Evolutionary conservation across 2,888 invertebrate genomes (phyloP).

Genomic region (Melieria omissa): DNA sequence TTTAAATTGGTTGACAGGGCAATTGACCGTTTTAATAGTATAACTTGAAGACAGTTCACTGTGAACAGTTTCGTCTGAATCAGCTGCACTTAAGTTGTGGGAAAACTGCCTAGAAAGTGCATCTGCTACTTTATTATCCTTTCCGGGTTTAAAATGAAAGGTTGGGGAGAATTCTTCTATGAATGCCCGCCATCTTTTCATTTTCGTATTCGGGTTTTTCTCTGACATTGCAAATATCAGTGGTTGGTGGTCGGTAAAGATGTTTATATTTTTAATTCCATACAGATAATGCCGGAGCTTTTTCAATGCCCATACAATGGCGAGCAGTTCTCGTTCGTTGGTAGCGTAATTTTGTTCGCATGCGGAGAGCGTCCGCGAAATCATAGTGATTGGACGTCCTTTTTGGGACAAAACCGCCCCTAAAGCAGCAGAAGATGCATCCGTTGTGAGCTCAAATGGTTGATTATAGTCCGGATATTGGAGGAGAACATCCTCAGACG

Average conservation of each 20-base stretch:
- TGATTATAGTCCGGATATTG: no score
- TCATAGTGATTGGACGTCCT: conserved; percentile 40
- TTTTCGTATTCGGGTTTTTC: no score
- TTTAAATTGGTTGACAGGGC: conserved; percentile 28
- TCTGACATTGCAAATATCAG: no score
- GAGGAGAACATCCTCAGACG: conserved; percentile 5
- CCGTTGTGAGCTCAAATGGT: no score
- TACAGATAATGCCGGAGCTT: conserved; percentile 59
- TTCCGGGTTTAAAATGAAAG: no score
- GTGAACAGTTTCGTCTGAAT: no score
- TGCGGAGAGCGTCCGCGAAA: conserved; percentile 38
- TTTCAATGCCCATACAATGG: conserved; percentile 45
- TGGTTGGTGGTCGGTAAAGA: conserved; percentile 39
- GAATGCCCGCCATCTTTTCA: no score
- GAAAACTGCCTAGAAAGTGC: no score
- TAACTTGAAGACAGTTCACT: conserved; percentile 32
- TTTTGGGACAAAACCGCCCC: no score
- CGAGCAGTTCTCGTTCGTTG: conserved; percentile 29
- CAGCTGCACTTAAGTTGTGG: not conserved
- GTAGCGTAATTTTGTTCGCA: conserved; percentile 43
- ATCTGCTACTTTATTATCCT: no score
- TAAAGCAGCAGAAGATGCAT: no score
- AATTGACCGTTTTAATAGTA: conserved; percentile 19
- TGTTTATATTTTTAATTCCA: conserved; percentile 47
- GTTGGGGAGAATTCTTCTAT: no score